Percentiles rank a stretch among this genome's conserved stretches.
Evolutionary conservation across 2,888 invertebrate species (phyloP).

Genomic region (Leptopterna dolabrata): DNA sequence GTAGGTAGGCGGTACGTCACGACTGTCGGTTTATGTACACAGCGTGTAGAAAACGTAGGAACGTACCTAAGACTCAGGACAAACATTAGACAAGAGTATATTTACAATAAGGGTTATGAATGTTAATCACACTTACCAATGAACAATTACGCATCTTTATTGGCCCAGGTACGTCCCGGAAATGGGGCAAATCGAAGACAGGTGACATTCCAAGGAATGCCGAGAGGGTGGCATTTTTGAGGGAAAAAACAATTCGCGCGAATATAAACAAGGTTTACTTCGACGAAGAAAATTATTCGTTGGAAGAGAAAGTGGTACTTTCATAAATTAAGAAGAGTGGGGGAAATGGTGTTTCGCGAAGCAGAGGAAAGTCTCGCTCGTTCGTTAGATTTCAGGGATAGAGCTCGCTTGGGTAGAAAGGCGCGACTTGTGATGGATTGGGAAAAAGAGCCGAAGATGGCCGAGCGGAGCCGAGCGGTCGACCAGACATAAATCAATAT

Average conservation of each 20-base stretch:
- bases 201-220: not conserved
- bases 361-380: not conserved
- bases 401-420: not conserved
- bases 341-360: not conserved
- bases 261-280: not conserved
- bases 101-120: no score
- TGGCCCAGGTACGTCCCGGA: not conserved
- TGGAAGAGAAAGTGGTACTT: not conserved
- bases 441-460: slow-evolving; percentile 34
- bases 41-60: no score
- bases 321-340: not conserved
- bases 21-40: no score
- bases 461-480: slow-evolving; percentile 25
- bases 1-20: no score
- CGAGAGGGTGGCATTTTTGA: not conserved
- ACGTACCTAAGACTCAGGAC: no score
- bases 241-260: not conserved
- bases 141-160: not conserved
- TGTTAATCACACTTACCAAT: not conserved
- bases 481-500: slow-evolving; percentile 58
- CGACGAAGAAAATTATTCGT: no score
- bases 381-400: slow-evolving; percentile 5
- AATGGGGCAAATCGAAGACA: not conserved
- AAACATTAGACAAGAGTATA: no score
- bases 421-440: slow-evolving; percentile 46